Evolutionary conservation across 2,888 invertebrate genomes (phyloP).

Genomic region (Ganaspis brasiliensis): DNA sequence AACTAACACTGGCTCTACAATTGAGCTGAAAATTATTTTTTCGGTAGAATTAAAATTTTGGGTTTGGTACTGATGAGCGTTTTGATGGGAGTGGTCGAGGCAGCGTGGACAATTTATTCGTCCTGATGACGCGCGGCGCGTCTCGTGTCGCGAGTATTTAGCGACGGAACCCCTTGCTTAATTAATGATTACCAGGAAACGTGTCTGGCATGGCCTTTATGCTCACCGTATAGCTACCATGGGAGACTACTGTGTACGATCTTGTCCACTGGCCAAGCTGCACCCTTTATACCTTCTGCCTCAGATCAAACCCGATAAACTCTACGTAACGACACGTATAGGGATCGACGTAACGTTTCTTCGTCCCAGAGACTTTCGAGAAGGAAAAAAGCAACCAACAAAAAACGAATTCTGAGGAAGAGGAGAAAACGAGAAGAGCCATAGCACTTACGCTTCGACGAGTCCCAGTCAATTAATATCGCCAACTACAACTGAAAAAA

Average conservation of each 20-base stretch:
- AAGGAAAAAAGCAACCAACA: conserved; percentile 24
- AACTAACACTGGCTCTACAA: too few species aligned
- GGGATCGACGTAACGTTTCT: conserved; percentile 43
- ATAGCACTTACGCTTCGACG: conserved; percentile 30
- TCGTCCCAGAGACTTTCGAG: conserved; percentile 23
- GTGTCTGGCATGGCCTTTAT: conserved; percentile 75
- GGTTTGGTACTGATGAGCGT: conserved; percentile 23
- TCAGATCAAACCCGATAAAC: conserved; percentile 66
- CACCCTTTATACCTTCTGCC: conserved; percentile 59
- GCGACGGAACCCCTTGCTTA: conserved; percentile 75
- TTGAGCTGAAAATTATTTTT: too few species aligned
- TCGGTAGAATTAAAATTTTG: too few species aligned
- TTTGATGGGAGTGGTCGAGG: conserved; percentile 52
- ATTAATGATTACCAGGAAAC: conserved; percentile 80
- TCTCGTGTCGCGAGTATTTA: conserved; percentile 64
- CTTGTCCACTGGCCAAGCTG: conserved; percentile 56
- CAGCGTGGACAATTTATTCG: conserved; percentile 62
- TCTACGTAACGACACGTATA: conserved; percentile 46
- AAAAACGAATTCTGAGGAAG: conserved; percentile 30
- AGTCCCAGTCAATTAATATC: conserved; percentile 33
- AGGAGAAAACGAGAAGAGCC: conserved; percentile 33
- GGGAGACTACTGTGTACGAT: conserved; percentile 59
- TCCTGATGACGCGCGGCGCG: conserved; percentile 57
- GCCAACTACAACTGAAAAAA: neutral
- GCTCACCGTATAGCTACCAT: conserved; percentile 60